Evolutionary conservation across 2,888 invertebrate species (phyloP), one percentile per base, ranked within the genome.

Genomic region (Ecdyonurus torrentis): DNA sequence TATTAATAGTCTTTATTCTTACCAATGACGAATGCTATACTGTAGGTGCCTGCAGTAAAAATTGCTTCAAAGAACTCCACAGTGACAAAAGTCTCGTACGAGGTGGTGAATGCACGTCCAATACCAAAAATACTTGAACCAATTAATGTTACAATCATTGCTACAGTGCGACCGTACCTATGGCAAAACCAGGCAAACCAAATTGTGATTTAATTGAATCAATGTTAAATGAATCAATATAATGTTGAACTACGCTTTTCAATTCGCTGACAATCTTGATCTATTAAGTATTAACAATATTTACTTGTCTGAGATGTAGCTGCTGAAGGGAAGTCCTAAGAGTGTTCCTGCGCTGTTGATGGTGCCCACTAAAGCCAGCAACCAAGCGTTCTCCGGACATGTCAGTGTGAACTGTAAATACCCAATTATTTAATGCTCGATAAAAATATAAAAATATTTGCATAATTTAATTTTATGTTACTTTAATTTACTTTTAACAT

Each of bases 321-420:
- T 83, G 50, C 76, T 82, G 62, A 86, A 76, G 23, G 86, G 79
- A 74, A 87, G 80, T 10, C 87, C 84, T 53, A 85, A 75, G 69
- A 88, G 85, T 76, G 86, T 86, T 23, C 87, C 88, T 60, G 85
- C 72, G 71, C 85, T 86, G 71, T 87, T 86, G 3, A 87, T 77
- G 1, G 88, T 87, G 10, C 89, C 89, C 52, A 88, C 82, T 68
- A 89, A 70, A 0, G 87, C 82, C 63, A 85, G 73, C 74, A 85
- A 86, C 88, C 88, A 89, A 64, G 83, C 72, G 66, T 79, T 77
- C 65, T 81, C 79, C 64, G 82, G 77, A 69, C 86, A 87, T 60
- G 83, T 82, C 63, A 87, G 73, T 70, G 80, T 75, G 71, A 84
- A 86, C 86, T 87, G 73, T 20, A 37, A n/a, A n/a, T n/a, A n/a